Base-by-base conservation (phyloP, 2,888 invertebrate species). In the Himalopsyche tibetana region DNA sequence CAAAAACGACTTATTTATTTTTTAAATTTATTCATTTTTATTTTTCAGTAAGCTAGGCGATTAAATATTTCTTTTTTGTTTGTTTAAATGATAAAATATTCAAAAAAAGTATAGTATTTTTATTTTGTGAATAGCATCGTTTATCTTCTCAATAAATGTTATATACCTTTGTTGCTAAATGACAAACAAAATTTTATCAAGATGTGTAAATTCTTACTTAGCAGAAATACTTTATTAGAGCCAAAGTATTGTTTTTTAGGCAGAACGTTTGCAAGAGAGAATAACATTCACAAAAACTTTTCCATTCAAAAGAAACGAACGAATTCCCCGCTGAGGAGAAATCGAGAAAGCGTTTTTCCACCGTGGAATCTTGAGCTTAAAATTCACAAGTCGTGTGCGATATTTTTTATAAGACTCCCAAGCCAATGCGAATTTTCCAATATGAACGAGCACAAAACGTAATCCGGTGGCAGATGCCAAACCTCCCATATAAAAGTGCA, bases 361-460 rank as follows among this genome's bases (percentile, higher is more conserved):
- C 28, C 38, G 74, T 74, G 74, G 74, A 74, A 38, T 74, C 74
- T 74, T 74, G 36, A 36, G 74, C 74, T 74, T 74, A 74, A 74
- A 74, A 74, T 74, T 74, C 74, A 36, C 74, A 74, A 74, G 74
- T 74, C 74, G 74, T 74, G 36, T 74, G 74, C 74, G 74, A 74
- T 74, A 74, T 74, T 74, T 74, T 74, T 28, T 74, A 74, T 36
- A 74, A 36, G 74, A 28, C 28, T 28, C 74, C 84, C 56, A 38
- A 74, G 45, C 74, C 42, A 55, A 51, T 38, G 51, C 84, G 79
- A 80, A 84, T 79, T 84, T 85, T 87, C 80, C 83, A 85, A 87
- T 87, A 85, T 86, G 86, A 84, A 84, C 85, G 74, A 83, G 81
- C 82, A 84, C 86, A 84, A 83, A 86, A 82, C 81, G 55, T 84